Evolutionary conservation across 2,888 invertebrate species (phyloP).

Genomic region (Beris chalybata): DNA sequence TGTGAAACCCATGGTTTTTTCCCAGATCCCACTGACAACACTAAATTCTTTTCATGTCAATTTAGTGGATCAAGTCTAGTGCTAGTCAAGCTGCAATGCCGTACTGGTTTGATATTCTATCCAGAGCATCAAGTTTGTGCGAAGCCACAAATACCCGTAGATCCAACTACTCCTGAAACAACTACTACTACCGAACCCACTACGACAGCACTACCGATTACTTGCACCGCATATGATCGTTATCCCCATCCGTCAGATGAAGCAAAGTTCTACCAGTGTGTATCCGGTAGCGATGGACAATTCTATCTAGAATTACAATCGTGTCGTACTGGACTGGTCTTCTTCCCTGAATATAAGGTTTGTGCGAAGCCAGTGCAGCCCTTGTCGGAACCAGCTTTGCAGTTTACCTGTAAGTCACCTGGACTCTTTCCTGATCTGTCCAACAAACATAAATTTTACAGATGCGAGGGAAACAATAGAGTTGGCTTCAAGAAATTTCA

Average conservation of each 20-base stretch:
- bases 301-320: conserved; percentile 10
- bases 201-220: neutral
- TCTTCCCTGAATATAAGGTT: conserved; percentile 16
- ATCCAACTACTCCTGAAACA: neutral
- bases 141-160: conserved; percentile 17
- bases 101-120: conserved; percentile 37
- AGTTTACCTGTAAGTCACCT: conserved; percentile 4
- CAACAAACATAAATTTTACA: conserved; percentile 5
- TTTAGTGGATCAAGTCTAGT: conserved; percentile 36
- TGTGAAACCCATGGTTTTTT: conserved; percentile 7
- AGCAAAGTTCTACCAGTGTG: conserved; percentile 22
- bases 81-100: conserved; percentile 39
- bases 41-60: conserved; percentile 41
- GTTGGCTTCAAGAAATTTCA: neutral
- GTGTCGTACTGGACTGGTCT: conserved; percentile 5
- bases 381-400: neutral
- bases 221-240: conserved; percentile 16
- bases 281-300: neutral
- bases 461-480: neutral
- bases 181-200: neutral
- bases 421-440: conserved; percentile 9
- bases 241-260: conserved; percentile 17
- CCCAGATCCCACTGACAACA: conserved; percentile 33
- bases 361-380: neutral
- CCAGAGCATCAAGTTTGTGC: conserved; percentile 37